Evolutionary conservation across 2,113 vertebrate genomes (phyloP).

Genomic region (Caloenas nicobarica): DNA sequence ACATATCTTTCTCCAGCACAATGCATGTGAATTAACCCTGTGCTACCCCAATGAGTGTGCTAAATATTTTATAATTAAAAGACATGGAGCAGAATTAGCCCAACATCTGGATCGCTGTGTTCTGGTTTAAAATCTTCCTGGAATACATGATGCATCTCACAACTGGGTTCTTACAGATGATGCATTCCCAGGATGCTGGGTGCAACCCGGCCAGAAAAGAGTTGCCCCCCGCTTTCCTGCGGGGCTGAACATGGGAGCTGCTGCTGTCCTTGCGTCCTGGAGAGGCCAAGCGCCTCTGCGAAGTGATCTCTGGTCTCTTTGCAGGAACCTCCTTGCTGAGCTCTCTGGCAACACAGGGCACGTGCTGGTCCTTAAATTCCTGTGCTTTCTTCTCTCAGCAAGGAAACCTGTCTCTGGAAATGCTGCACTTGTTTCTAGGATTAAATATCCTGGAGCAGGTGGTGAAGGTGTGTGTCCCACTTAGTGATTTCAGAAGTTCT

Average conservation of each 20-base stretch:
- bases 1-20: not conserved
- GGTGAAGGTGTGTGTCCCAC: not conserved
- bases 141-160: accelerated
- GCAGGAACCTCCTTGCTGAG: not conserved
- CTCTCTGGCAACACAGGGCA: not conserved
- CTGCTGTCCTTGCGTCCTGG: not conserved
- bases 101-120: not conserved
- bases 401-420: not conserved
- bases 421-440: not conserved
- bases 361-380: not conserved
- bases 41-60: not conserved
- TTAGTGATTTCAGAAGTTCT: not conserved
- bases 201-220: not conserved
- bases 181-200: not conserved
- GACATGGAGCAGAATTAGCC: not conserved
- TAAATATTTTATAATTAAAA: not conserved
- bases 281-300: not conserved
- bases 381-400: not conserved
- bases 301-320: not conserved
- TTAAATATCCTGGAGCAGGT: not conserved
- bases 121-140: not conserved
- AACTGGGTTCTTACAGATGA: too few species aligned
- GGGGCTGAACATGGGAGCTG: not conserved
- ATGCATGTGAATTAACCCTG: not conserved
- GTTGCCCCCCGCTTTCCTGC: not conserved